Conservation (phyloP, 2,113 vertebrate genomes). For the human (Homo sapiens) region DNA sequence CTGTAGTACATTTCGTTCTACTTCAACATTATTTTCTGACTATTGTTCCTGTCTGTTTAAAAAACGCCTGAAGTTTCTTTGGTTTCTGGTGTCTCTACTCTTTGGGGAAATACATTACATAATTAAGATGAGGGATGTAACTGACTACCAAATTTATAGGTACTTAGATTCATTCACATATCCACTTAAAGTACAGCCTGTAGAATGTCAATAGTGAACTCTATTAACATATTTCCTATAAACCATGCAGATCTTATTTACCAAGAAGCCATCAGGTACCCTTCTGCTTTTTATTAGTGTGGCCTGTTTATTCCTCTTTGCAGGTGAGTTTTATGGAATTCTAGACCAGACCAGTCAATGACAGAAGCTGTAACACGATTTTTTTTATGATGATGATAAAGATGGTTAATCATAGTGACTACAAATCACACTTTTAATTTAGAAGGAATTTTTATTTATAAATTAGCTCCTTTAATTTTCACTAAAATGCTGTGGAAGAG, state of each 20-base stretch:
- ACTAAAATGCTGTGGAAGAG: background rate
- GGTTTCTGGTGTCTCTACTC: slow-evolving; percentile 5
- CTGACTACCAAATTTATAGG: background rate
- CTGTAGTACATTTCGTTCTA: background rate
- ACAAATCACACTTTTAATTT: background rate
- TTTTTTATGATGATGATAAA: background rate
- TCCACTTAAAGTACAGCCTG: slow-evolving; percentile 49
- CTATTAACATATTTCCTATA: background rate
- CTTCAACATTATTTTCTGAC: background rate
- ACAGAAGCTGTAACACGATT: background rate
- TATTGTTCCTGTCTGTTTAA: slow-evolving; percentile 15
- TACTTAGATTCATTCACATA: background rate
- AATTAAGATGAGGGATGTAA: slow-evolving; percentile 25
- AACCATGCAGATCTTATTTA: background rate
- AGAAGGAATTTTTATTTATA: background rate
- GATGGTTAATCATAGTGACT: background rate
- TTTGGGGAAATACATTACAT: slow-evolving; percentile 42
- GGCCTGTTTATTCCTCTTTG: slow-evolving; percentile 11
- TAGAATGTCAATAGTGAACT: background rate
- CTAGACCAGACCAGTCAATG: background rate
- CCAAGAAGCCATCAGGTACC: slow-evolving; percentile 40
- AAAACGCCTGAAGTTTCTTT: background rate
- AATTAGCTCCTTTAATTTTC: background rate
- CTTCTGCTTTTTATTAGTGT: slow-evolving; percentile 43
- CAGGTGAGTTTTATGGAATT: slow-evolving; percentile 33